Evolutionary conservation across 2,113 vertebrate species (phyloP).

Genomic region (Nerophis lumbriciformis): DNA sequence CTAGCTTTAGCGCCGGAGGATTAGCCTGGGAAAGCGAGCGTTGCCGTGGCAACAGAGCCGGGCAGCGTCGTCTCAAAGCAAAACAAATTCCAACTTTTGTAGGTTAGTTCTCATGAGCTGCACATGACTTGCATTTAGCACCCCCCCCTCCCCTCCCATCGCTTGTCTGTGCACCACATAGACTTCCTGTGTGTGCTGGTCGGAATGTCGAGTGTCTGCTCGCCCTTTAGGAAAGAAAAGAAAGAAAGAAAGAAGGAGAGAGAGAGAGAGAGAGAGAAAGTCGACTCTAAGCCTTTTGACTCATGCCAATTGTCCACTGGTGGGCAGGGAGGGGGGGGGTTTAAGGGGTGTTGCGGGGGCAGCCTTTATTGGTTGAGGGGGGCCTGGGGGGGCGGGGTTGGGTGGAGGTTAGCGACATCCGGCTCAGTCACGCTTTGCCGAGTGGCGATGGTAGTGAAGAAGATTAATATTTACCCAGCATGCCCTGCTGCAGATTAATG

Average conservation of each 20-base stretch:
- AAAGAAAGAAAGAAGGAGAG: no score
- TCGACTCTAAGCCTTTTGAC: slow-evolving; percentile 75
- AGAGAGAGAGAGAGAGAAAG: slow-evolving; percentile 38
- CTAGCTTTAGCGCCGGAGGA: neutral
- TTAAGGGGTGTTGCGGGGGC: neutral
- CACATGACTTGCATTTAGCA: slow-evolving; percentile 72
- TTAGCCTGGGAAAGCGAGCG: slow-evolving; percentile 3
- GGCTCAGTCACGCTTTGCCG: neutral
- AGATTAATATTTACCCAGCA: slow-evolving; percentile 11
- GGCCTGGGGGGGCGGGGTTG: no score
- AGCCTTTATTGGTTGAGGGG: neutral
- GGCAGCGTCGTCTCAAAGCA: slow-evolving; percentile 20
- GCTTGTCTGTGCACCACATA: slow-evolving; percentile 59
- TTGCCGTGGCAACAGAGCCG: slow-evolving; percentile 1
- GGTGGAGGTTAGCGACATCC: neutral
- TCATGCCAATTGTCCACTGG: slow-evolving; percentile 69
- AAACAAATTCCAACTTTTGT: slow-evolving; percentile 59
- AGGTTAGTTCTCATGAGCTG: slow-evolving; percentile 70
- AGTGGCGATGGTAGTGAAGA: neutral
- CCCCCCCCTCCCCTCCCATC: slow-evolving; percentile 2
- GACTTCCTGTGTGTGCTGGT: slow-evolving; percentile 77
- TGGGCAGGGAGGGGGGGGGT: slow-evolving; percentile 41
- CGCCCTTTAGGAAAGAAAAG: slow-evolving; percentile 64
- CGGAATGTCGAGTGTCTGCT: slow-evolving; percentile 76
- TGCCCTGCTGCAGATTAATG: neutral